Evolutionary conservation across 2,113 vertebrate genomes (phyloP), one percentile per base, ranked within the genome.

Genomic region (Pedetes capensis): DNA sequence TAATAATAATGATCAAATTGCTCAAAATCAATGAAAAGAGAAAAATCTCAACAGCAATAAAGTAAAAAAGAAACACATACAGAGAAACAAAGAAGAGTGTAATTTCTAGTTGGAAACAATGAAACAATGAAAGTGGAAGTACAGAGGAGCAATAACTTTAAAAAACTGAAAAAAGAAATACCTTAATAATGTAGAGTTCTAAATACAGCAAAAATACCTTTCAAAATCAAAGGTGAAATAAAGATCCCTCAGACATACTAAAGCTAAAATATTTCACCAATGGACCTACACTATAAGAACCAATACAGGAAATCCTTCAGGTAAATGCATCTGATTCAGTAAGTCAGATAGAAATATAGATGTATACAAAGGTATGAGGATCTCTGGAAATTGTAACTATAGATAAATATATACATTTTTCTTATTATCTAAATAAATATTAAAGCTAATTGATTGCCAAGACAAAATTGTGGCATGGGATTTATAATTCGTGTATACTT

Each of bases 391-490:
- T 66, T 23, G 16, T 55, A 95, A 72, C 34, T 84, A 79, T 72
- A 69, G 34, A 49, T 61, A 89, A 93, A 59, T 69, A 55, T 23
- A n/a, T 74, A n/a, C n/a, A n/a, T n/a, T n/a, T n/a, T 42, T 63
- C 81, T 95, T 83, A 93, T 64, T 96, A 80, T 63, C 61, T 89
- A 84, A 89, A 85, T 59, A 59, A 81, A 81, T 59, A 75, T 85
- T 87, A 82, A 81, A 55, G 53, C n/a, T 55, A 91, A 74, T 25
- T 79, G 51, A 17, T 23, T 75, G 53, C 44, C 74, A 87, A 97
- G 87, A 69, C 87, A 89, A 94, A 85, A 81, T 18, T 59, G 4
- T n/a, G 75, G 7, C 53, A 1, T 86, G 18, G 37, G 39, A 51
- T 85, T 85, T 88, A 57, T 69, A 75, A 85, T 11, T 92, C 47